phyloP scores from a whole-genome alignment of 2,113 vertebrate genomes.

The Lethenteron reissneri region DNA sequence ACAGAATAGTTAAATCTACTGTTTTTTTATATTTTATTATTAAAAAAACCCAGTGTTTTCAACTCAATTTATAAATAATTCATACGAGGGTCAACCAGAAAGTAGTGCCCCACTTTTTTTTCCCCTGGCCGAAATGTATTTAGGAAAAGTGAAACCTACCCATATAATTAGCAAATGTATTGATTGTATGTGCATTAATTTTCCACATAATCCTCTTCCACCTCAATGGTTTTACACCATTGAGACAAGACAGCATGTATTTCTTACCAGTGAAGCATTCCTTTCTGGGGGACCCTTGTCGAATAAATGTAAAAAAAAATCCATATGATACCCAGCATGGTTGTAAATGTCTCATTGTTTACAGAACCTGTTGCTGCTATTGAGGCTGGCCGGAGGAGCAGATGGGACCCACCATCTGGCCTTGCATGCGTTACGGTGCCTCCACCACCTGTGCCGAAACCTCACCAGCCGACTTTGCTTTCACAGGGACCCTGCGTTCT shows the following conservation, averaged over 20 bases:
- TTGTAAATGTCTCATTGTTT: constrained; percentile 8
- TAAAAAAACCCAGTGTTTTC: too few species aligned
- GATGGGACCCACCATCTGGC: constrained; percentile 34
- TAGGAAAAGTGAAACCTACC: neutral
- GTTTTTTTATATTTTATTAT: too few species aligned
- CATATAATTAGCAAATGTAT: constrained; percentile 2
- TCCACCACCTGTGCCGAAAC: constrained; percentile 50
- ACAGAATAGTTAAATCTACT: too few species aligned
- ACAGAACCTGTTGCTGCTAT: constrained; percentile 54
- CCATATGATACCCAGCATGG: neutral
- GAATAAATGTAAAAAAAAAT: too few species aligned
- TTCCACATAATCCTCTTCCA: too few species aligned
- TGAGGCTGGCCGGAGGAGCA: constrained; percentile 37
- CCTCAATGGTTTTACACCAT: too few species aligned
- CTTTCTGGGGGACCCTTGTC: too few species aligned
- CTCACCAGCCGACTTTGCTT: constrained; percentile 57
- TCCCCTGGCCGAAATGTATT: too few species aligned
- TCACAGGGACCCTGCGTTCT: constrained; percentile 64
- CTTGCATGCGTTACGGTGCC: constrained; percentile 42
- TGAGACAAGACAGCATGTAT: constrained; percentile 14
- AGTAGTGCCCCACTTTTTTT: too few species aligned
- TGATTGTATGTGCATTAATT: neutral
- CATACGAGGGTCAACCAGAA: neutral
- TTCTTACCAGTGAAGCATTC: neutral
- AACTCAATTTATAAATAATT: neutral